These are phyloP conservation scores for Agonopterix alstromeriana DNA, from an alignment of 2,888 invertebrate genomes.

Conservation along the genomic window DNA sequence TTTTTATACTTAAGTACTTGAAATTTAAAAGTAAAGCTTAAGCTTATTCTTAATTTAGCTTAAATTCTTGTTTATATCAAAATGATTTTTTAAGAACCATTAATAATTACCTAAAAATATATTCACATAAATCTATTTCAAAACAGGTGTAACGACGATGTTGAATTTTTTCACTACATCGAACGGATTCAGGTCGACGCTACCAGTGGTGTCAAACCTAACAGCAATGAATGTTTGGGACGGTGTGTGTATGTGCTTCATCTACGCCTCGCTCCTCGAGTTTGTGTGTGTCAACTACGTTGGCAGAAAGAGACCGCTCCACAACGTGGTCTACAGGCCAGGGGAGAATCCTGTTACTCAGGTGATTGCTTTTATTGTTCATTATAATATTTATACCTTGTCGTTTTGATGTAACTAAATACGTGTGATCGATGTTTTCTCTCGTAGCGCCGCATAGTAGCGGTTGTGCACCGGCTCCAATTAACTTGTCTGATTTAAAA, in stretches of 20 bases:
- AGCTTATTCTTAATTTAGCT: too few relatives aligned
- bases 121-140: too few relatives aligned
- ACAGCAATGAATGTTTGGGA: slow-evolving; percentile 99
- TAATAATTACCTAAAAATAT: too few relatives aligned
- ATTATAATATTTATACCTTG: slow-evolving; percentile 9
- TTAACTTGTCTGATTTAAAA: background rate
- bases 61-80: too few relatives aligned
- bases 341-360: slow-evolving; percentile 94
- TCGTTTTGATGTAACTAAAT: slow-evolving; percentile 9
- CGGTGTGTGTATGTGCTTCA: slow-evolving; percentile 97
- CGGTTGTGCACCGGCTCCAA: slow-evolving; percentile 4
- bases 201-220: slow-evolving; percentile 95
- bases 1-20: too few relatives aligned
- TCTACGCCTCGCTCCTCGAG: slow-evolving; percentile 94
- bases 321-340: slow-evolving; percentile 92
- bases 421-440: slow-evolving; percentile 29
- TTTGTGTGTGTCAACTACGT: slow-evolving; percentile 98
- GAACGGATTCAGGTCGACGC: slow-evolving; percentile 92
- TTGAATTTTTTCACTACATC: slow-evolving; percentile 98
- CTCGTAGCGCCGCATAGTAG: slow-evolving; percentile 21
- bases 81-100: too few relatives aligned
- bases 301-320: slow-evolving; percentile 91
- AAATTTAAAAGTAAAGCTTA: too few relatives aligned
- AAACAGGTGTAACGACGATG: slow-evolving; percentile 95
- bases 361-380: slow-evolving; percentile 70